These are phyloP conservation scores for Phymorhynchus buccinoides DNA, from an alignment of 1,140 invertebrate species.

Conservation along the genomic window DNA sequence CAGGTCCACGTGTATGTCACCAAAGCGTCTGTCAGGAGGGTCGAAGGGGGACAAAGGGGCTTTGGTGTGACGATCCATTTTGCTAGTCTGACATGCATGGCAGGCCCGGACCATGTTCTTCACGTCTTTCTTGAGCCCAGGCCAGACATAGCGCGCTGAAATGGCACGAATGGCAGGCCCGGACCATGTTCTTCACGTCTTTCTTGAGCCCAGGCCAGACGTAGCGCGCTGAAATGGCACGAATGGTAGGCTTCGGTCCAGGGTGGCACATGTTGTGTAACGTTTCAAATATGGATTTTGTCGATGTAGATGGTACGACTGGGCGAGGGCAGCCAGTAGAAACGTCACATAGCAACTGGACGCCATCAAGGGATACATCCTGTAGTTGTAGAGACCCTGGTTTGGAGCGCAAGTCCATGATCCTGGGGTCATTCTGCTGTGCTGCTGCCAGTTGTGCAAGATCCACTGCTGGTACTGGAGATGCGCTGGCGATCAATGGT, in stretches of 20 bases:
- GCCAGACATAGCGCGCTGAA: slow-evolving; percentile 27
- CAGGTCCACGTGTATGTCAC: slow-evolving; percentile 75
- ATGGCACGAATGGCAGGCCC: slow-evolving; percentile 1
- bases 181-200: background rate
- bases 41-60: slow-evolving; percentile 5
- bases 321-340: slow-evolving; percentile 4
- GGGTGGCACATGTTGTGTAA: slow-evolving; percentile 12
- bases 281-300: background rate
- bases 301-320: background rate
- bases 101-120: background rate
- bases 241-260: background rate
- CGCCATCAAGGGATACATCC: background rate
- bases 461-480: background rate
- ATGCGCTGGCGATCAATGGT: background rate
- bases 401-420: background rate
- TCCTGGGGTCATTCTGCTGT: background rate
- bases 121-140: slow-evolving; percentile 9
- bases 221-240: slow-evolving; percentile 20
- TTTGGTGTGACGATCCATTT: background rate
- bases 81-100: background rate
- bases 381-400: background rate
- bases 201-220: slow-evolving; percentile 25
- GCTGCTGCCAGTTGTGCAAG: background rate
- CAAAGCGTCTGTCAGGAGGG: background rate
- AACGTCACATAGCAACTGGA: background rate